Percentiles rank a stretch among this genome's conserved stretches.
phyloP scores from a whole-genome alignment of 2,888 invertebrate genomes.

The Ephialtes manifestator region DNA sequence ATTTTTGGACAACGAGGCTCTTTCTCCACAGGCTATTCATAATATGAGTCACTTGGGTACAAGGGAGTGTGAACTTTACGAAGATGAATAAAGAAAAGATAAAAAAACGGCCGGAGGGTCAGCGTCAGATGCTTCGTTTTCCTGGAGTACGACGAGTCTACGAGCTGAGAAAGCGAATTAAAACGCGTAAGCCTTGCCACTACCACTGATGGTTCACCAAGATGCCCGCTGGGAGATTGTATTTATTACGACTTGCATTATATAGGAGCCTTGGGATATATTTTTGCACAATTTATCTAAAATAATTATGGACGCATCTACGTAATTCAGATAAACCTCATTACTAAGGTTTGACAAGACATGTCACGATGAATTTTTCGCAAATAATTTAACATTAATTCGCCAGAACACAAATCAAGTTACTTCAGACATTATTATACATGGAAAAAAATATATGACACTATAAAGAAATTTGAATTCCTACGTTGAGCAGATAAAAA shows the following conservation, averaged over 20 bases:
- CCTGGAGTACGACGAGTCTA: slow-evolving; percentile 26
- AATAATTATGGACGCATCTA: neutral
- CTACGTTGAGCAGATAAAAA: too few species aligned
- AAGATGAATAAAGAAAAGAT: too few species aligned
- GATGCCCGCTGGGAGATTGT: slow-evolving; percentile 3
- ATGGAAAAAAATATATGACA: too few species aligned
- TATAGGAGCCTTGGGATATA: neutral
- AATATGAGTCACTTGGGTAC: too few species aligned
- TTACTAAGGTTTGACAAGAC: neutral
- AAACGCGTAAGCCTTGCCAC: slow-evolving; percentile 5
- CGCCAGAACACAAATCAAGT: too few species aligned
- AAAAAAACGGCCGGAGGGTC: too few species aligned
- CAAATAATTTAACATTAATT: too few species aligned
- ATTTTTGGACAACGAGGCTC: too few species aligned
- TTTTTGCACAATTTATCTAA: neutral
- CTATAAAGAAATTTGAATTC: too few species aligned
- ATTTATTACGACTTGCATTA: slow-evolving; percentile 24
- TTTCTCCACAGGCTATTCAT: too few species aligned
- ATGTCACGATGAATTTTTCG: neutral
- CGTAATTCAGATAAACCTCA: neutral
- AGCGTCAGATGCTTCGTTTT: slow-evolving; percentile 25
- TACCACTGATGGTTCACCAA: slow-evolving; percentile 12
- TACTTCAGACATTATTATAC: too few species aligned
- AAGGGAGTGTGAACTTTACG: too few species aligned
- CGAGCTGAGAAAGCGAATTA: slow-evolving; percentile 28